Base-by-base conservation (phyloP, 2,888 invertebrate genomes). In the Microchrysa polita region DNA sequence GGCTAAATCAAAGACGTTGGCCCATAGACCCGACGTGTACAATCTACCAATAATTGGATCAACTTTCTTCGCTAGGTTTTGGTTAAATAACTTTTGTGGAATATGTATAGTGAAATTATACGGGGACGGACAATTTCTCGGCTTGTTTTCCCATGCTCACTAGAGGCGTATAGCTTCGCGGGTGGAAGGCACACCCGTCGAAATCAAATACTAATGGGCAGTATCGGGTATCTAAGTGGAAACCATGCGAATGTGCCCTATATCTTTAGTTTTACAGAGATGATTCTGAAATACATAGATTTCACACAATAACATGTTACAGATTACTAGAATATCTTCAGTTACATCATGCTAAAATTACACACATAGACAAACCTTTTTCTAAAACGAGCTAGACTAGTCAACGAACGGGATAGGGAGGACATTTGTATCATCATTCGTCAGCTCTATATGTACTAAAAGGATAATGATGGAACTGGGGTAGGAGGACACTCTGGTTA, bases 361-460 rank as follows among this genome's bases (percentile, higher is more conserved):
- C 44, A 44, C 44, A 16, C n/a, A 69, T 34, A 34, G 27, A 69
- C 69, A 34, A 69, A 69, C 69, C 69, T 69, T 69, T 69, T 57
- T 55, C 69, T 69, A 57, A 57, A 69, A 69, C 69, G 55, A 40
- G 20, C 18, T 65, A 69, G 34, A 23, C 20, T 59, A 9, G 10
- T 44, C 14, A 44, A 52, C 40, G 57, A 55, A 20, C 55, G 22
- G 16, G 69, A 40, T 27, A 67, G 53, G 22, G 27, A 34, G 27
- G 52, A 55, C 55, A 69, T 65, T 44, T 23, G 27, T 14, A 14
- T 12, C 44, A 10, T 48, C 18, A 65, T 61, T 16, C 14, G 5
- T 52, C 16, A 16, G 20, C 5, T n/a, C n/a, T n/a, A n/a, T n/a
- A n/a, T n/a, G n/a, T n/a, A n/a, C n/a, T n/a, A 44, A 44, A 44